phyloP scores from a whole-genome alignment of 2,113 vertebrate genomes.

The human region GRCh38 chr9:29824001-29824500 shows the following conservation, averaged over 20 bases:
- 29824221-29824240: not conserved
- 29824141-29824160: not conserved
- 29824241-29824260: constrained; percentile 10
- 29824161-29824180: constrained; percentile 25
- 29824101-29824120: constrained; percentile 43
- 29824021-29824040: no score
- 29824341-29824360: constrained; percentile 23
- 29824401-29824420: constrained; percentile 64
- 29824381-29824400: not conserved
- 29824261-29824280: not conserved
- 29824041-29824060: no score
- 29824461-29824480: not conserved
- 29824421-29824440: constrained; percentile 32
- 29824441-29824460: not conserved
- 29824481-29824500: not conserved
- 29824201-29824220: constrained; percentile 24
- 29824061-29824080: not conserved
- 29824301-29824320: constrained; percentile 41
- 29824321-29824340: not conserved
- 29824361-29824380: not conserved
- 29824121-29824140: not conserved
- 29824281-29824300: not conserved
- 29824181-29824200: constrained; percentile 3
- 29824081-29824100: constrained; percentile 52
- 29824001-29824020: no score